Percentiles rank a stretch among this genome's conserved stretches.
phyloP scores from a whole-genome alignment of 2,113 vertebrate genomes.

The Cynoglossus semilaevis region DNA sequence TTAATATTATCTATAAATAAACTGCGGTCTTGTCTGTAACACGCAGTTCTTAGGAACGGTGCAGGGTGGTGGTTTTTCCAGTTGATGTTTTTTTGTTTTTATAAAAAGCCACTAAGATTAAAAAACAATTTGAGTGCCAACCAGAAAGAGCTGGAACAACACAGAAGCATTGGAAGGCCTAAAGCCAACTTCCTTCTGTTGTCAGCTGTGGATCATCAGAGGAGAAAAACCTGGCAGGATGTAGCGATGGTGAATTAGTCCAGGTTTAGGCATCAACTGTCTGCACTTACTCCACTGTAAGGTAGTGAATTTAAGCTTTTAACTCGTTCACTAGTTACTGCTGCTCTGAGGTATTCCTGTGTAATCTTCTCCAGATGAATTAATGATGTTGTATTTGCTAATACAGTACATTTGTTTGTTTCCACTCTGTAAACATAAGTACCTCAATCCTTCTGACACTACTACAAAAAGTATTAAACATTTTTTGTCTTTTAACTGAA shows the following conservation, averaged over 20 bases:
- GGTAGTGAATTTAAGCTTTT: too few species aligned
- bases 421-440: too few species aligned
- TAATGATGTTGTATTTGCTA: too few species aligned
- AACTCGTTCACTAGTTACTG: too few species aligned
- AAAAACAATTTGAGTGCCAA: constrained; percentile 38
- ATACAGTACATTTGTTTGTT: too few species aligned
- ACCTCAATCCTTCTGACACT: too few species aligned
- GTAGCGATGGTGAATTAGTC: constrained; percentile 24
- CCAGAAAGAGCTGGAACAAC: constrained; percentile 46
- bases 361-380: too few species aligned
- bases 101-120: constrained; percentile 46
- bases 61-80: constrained; percentile 16
- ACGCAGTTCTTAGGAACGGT: constrained; percentile 7
- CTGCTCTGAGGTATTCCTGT: too few species aligned
- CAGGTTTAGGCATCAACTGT: constrained; percentile 34
- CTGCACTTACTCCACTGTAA: constrained; percentile 45
- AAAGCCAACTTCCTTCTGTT: constrained; percentile 56
- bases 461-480: too few species aligned
- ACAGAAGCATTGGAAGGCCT: constrained; percentile 31
- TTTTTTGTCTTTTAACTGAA: too few species aligned
- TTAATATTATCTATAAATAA: constrained; percentile 8
- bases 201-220: constrained; percentile 57
- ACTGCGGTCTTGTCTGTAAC: constrained; percentile 15
- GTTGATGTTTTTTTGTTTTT: constrained; percentile 50
- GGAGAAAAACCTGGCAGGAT: constrained; percentile 50